Percentiles rank a stretch among this genome's conserved stretches.
These are phyloP conservation scores for Suillia variegata DNA, from an alignment of 2,888 invertebrate genomes.

Conservation along the genomic window DNA sequence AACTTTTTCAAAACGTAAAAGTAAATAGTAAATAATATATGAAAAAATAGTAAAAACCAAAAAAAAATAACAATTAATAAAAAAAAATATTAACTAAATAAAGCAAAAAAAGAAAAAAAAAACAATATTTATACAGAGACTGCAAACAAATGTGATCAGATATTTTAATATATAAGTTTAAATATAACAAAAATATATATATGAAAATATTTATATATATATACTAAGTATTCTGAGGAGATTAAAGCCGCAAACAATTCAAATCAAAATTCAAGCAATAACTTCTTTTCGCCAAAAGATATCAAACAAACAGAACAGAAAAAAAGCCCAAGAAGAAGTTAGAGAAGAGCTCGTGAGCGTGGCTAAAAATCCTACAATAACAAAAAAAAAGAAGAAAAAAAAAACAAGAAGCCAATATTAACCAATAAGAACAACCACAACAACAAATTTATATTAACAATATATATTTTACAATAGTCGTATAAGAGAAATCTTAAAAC, in stretches of 20 bases:
- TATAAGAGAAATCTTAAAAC: slow-evolving; percentile 42
- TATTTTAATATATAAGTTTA: slow-evolving; percentile 59
- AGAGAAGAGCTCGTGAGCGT: too few relatives aligned
- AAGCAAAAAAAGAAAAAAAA: slow-evolving; percentile 38
- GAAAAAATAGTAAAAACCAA: slow-evolving; percentile 10
- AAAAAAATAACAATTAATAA: slow-evolving; percentile 20
- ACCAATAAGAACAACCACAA: slow-evolving; percentile 38
- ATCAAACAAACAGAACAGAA: too few relatives aligned
- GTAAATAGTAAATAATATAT: too few relatives aligned
- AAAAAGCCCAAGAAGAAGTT: not conserved
- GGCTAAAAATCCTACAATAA: too few relatives aligned
- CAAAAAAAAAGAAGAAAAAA: too few relatives aligned
- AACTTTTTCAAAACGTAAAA: not conserved
- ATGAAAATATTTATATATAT: slow-evolving; percentile 26
- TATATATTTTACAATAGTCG: slow-evolving; percentile 51
- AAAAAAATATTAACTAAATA: slow-evolving; percentile 26
- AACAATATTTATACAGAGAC: slow-evolving; percentile 58
- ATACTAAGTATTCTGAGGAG: slow-evolving; percentile 7
- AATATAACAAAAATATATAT: slow-evolving; percentile 40
- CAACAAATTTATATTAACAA: too few relatives aligned
- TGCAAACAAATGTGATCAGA: slow-evolving; percentile 63
- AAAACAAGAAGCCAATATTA: slow-evolving; percentile 40
- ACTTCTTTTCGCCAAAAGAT: not conserved
- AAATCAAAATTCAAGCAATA: slow-evolving; percentile 27
- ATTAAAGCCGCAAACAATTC: too few relatives aligned